phyloP scores from a whole-genome alignment of 2,797 vertebrate species.

The Okamejei kenojei region DNA sequence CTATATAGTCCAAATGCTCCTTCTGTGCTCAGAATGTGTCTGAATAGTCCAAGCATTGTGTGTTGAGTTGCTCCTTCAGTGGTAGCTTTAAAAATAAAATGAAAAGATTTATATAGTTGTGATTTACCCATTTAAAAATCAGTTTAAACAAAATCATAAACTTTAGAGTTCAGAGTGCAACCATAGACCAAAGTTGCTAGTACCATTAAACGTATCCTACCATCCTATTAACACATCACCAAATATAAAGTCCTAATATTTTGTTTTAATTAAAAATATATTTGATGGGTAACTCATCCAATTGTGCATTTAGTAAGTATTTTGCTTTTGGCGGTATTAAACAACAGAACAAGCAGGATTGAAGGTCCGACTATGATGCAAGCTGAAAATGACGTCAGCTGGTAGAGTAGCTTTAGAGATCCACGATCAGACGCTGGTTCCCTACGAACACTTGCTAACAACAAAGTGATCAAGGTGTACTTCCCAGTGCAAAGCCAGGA shows the following conservation, averaged over 20 bases:
- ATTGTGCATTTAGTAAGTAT: not conserved
- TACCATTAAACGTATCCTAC: not conserved
- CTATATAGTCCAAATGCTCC: constrained; percentile 84
- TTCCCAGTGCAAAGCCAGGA: no score
- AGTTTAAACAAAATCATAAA: not conserved
- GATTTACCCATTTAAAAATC: not conserved
- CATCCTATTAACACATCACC: not conserved
- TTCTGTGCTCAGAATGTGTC: constrained; percentile 80
- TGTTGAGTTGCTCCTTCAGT: constrained; percentile 60
- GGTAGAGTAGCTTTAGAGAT: not conserved
- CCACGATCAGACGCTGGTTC: not conserved
- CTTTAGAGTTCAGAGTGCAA: not conserved
- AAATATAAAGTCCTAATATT: not conserved
- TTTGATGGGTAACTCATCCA: no score
- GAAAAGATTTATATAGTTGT: not conserved
- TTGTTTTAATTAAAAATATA: not conserved
- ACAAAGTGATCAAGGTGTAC: not conserved
- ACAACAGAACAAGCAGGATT: not conserved
- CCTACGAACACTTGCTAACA: not conserved
- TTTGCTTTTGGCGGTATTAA: not conserved
- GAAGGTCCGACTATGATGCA: no score
- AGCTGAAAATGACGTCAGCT: not conserved
- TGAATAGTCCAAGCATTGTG: constrained; percentile 82
- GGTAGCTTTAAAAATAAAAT: constrained; percentile 58
- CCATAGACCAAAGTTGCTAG: constrained; percentile 9